These are phyloP conservation scores for Dicranocentrus wangi DNA, from an alignment of 2,888 invertebrate genomes.

Conservation along the genomic window DNA sequence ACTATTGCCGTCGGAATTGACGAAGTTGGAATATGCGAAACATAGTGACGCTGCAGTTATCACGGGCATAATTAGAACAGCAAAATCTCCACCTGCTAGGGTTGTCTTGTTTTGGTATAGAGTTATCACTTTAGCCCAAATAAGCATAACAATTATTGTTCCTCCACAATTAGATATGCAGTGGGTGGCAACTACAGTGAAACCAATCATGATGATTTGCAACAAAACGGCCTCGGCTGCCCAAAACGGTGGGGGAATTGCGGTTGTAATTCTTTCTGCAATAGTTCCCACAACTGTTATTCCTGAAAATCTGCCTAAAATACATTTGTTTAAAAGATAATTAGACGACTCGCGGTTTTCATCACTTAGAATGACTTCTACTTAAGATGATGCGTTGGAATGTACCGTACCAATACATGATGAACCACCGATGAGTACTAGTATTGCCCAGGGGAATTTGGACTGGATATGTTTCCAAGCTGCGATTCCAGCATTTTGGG, in stretches of 20 bases:
- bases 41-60: conserved; percentile 19
- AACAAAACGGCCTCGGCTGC: not conserved
- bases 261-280: not conserved
- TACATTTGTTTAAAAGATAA: too few relatives aligned
- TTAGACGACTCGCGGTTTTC: too few relatives aligned
- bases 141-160: not conserved
- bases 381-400: not conserved
- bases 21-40: conserved; percentile 27
- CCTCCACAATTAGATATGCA: conserved; percentile 28
- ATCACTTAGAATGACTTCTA: not conserved
- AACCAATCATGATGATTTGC: not conserved
- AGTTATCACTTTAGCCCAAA: not conserved
- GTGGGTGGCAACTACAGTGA: not conserved
- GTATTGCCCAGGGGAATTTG: conserved; percentile 39
- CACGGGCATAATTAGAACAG: conserved; percentile 8
- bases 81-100: not conserved
- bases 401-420: conserved; percentile 26
- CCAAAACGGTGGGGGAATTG: not conserved
- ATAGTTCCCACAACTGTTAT: not conserved
- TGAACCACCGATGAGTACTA: conserved; percentile 43
- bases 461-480: conserved; percentile 54
- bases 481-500: conserved; percentile 3
- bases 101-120: not conserved
- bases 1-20: conserved; percentile 40
- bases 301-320: conserved; percentile 30